phyloP scores from a whole-genome alignment of 2,113 vertebrate species.

The Hydrolagus affinis region DNA sequence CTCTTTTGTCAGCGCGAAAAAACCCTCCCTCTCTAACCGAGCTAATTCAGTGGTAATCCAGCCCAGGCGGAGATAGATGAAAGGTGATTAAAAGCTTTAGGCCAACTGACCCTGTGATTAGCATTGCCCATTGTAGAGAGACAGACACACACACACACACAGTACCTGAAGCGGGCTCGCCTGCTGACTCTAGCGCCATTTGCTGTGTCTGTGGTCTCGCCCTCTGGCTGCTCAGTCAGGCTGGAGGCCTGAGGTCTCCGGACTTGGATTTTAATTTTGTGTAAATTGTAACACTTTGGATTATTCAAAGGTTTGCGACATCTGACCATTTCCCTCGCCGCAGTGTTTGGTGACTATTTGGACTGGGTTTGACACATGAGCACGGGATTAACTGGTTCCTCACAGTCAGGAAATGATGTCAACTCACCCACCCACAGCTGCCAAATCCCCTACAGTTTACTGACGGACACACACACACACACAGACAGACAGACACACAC shows the following conservation, averaged over 20 bases:
- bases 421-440: not conserved
- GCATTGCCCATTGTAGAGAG: not conserved
- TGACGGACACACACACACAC: too few relatives aligned
- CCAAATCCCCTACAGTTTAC: not conserved
- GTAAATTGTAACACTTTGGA: constrained; percentile 61
- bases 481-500: too few relatives aligned
- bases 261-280: constrained; percentile 66
- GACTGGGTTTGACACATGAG: constrained; percentile 73
- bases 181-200: constrained; percentile 47
- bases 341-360: constrained; percentile 60
- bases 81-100: not conserved
- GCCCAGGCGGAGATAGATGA: too few relatives aligned
- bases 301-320: constrained; percentile 63
- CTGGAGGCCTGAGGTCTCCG: constrained; percentile 53
- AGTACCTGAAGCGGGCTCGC: constrained; percentile 72
- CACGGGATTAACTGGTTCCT: constrained; percentile 45
- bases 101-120: not conserved
- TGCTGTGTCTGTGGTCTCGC: constrained; percentile 45
- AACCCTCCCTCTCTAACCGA: too few relatives aligned
- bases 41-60: too few relatives aligned
- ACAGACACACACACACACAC: constrained; percentile 19
- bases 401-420: constrained; percentile 21
- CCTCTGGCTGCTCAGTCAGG: constrained; percentile 46
- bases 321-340: constrained; percentile 80
- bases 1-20: too few relatives aligned